These are phyloP conservation scores for Silurus lanzhouensis DNA, from an alignment of 2,797 vertebrate species.

Conservation along the genomic window DNA sequence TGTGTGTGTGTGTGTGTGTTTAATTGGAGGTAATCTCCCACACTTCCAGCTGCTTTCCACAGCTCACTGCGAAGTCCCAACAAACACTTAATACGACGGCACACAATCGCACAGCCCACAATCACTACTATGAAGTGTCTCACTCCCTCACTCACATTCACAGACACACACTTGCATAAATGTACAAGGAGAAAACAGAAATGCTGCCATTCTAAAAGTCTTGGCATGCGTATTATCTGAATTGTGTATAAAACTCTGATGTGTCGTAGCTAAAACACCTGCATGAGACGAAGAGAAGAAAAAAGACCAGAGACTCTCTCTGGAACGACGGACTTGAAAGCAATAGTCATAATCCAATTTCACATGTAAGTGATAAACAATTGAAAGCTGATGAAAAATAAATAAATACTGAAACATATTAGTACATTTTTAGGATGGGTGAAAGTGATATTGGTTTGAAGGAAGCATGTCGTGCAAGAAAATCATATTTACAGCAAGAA, in stretches of 20 bases:
- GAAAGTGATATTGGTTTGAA: neutral
- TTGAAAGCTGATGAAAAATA: neutral
- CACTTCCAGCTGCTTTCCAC: conserved; percentile 66
- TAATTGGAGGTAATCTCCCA: conserved; percentile 62
- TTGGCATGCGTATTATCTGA: neutral
- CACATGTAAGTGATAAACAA: neutral
- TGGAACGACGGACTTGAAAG: neutral
- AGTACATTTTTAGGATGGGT: neutral
- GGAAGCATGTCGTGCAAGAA: neutral
- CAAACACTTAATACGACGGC: neutral
- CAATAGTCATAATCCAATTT: neutral
- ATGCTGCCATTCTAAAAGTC: neutral
- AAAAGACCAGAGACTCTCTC: neutral
- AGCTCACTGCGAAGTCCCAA: conserved; percentile 64
- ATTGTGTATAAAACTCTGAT: neutral
- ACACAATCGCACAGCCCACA: conserved; percentile 1
- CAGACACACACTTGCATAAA: neutral
- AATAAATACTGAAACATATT: neutral
- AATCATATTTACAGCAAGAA: too few relatives aligned
- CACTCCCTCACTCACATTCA: neutral
- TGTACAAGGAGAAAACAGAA: neutral
- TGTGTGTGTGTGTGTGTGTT: conserved; percentile 14
- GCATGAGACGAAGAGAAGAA: neutral
- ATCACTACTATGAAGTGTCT: neutral
- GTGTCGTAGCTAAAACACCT: neutral